phyloP scores from a whole-genome alignment of 2,888 invertebrate genomes.

The Xestia c-nigrum region DNA sequence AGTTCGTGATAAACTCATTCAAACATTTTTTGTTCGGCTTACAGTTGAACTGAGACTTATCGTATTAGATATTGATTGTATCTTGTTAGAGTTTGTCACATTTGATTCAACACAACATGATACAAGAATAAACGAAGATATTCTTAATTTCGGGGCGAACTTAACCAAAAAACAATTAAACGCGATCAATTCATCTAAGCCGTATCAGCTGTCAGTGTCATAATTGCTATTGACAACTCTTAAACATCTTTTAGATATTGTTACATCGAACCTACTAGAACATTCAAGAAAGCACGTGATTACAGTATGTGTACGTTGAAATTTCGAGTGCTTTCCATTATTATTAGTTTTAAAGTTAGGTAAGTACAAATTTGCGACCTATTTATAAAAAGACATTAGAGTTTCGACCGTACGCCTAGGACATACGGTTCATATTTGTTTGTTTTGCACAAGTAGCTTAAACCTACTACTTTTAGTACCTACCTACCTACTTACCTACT shows the following conservation, averaged over 20 bases:
- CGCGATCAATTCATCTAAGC: background rate
- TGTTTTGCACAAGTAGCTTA: too few species aligned
- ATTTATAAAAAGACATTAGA: too few species aligned
- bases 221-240: background rate
- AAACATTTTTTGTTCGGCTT: constrained; percentile 15
- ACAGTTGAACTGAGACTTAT: background rate
- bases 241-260: background rate
- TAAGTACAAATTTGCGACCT: too few species aligned
- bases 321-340: too few species aligned
- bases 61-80: background rate
- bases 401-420: too few species aligned
- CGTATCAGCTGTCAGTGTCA: background rate
- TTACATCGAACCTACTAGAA: too few species aligned
- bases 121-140: background rate
- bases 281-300: too few species aligned
- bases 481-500: too few species aligned
- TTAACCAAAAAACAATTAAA: background rate
- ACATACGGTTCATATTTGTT: too few species aligned
- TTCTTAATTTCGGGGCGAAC: background rate
- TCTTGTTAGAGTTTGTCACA: background rate
- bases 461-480: too few species aligned
- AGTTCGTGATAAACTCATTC: constrained; percentile 38
- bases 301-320: too few species aligned
- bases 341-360: too few species aligned
- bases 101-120: background rate